Base-by-base conservation (phyloP, 2,888 invertebrate genomes). In the Gastrophysa polygoni region DNA sequence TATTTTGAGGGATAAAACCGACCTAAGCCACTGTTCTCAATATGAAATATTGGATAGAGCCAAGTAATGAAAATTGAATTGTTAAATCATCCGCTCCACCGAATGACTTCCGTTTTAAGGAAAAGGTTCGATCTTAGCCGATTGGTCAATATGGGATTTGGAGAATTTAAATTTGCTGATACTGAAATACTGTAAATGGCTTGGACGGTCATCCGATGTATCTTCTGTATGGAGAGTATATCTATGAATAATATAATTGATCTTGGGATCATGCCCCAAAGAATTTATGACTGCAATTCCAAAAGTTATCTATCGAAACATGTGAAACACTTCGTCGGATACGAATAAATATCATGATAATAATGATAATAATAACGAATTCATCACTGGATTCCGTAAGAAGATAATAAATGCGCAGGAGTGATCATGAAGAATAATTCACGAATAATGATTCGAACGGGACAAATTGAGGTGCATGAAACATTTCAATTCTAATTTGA, bases 141-240 rank as follows among this genome's bases (percentile, higher is more conserved):
- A 63, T 67, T 73, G 77, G 78, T 77, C 78, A 76, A 79, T 79
- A 79, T 79, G 73, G 76, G 80, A 80, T 80, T 79, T 79, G 65
- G 59, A 64, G 78, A 75, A 77, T 80, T 78, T 77, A 77, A 79
- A 80, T 78, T 78, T 78, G 80, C 80, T 80, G 80, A 80, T 78
- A 73, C 78, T 77, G 77, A 78, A 74, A 77, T 78, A 78, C 73
- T 76, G 77, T 73, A 76, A 75, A 76, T 76, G 71, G 76, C 69
- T 68, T 67, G 59, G 64, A 48, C 43, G 28, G 48, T 38, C 24
- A 34, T 47, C 38, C 43, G 18, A 59, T 55, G 32, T 52, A 24
- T 21, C 8, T 43, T n/a, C n/a, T 29, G 48, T 14, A 48, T 16
- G 38, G 29, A 49, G 32, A 49, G 16, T 43, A 20, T 16, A 54